Base-by-base conservation (phyloP, 2,888 invertebrate genomes). In the Dolomedes plantarius region DNA sequence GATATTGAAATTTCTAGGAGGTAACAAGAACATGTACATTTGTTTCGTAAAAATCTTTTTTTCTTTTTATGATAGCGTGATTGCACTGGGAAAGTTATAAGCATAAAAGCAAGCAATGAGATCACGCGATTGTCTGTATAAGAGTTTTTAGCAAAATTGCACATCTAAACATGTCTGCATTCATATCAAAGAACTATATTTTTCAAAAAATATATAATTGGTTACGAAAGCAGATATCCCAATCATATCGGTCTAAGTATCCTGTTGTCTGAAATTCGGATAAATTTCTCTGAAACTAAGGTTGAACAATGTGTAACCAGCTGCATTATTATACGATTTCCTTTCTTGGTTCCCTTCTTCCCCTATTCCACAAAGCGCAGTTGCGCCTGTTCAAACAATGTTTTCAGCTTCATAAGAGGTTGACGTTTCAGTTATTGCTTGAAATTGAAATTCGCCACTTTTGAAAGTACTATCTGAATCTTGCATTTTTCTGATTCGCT, bases 271-370 rank as follows among this genome's bases (percentile, higher is more conserved):
- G 79, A 72, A 72, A 65, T 72, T 23, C 65, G 27, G 62, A 72
- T 64, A 72, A 62, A 79, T 72, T 79, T 79, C 79, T 71, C 64
- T n/a, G 72, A 72, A 62, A 41, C 65, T 27, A 23, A 32, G 50
- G 19, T 64, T 64, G 39, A 29, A 41, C 23, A 27, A 29, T 46
- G 65, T 79, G 29, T 79, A 29, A 11, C 27, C 79, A 79, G 72
- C 65, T 67, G 72, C 23, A 3, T 9, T 36, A 9, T 56, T 56
- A 56, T 56, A 11, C 11, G 56, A 23, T 23, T 56, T 1, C 0
- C 5, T 19, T 31, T 19, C 32, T 19, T 36, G 32, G 23, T 67
- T 27, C 23, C 11, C 36, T 5, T 29, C 11, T 27, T 67, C 11
- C 65, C 31, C 67, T 16, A 19, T 32, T 19, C 23, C 11, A n/a